Evolutionary conservation across 2,797 vertebrate genomes (phyloP).

Genomic region (Rhabdophis nuchalis): DNA sequence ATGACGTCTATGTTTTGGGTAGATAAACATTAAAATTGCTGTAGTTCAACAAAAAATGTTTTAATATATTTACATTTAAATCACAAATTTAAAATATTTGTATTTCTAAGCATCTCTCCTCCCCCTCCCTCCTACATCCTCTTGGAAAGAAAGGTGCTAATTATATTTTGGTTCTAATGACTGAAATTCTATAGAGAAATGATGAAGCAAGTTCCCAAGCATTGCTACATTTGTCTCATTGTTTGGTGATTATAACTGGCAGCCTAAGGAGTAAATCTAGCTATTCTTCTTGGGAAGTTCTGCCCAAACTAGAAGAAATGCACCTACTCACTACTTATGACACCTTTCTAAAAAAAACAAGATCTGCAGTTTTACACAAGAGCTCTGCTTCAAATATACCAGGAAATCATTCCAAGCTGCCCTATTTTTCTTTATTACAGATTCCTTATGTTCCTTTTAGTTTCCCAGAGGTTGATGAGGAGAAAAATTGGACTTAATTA

Average conservation of each 20-base stretch:
- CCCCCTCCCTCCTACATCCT: background rate
- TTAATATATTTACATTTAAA: background rate
- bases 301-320: background rate
- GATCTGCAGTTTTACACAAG: background rate
- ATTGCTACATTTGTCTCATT: background rate
- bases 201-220: background rate
- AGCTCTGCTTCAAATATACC: background rate
- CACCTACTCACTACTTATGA: background rate
- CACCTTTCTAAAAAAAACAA: background rate
- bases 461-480: conserved; percentile 36
- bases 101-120: background rate
- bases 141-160: background rate
- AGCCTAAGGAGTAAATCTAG: background rate
- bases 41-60: background rate
- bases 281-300: background rate
- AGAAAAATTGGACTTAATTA: conserved; percentile 41
- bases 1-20: background rate
- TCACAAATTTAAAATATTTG: background rate
- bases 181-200: background rate
- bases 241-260: background rate
- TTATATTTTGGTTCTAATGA: rapidly evolving
- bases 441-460: conserved; percentile 33
- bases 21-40: background rate
- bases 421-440: conserved; percentile 20
- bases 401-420: conserved; percentile 18